Percentiles rank a stretch among this genome's conserved stretches.
These are phyloP conservation scores for Decapterus maruadsi DNA, from an alignment of 2,797 vertebrate species.

Conservation along the genomic window DNA sequence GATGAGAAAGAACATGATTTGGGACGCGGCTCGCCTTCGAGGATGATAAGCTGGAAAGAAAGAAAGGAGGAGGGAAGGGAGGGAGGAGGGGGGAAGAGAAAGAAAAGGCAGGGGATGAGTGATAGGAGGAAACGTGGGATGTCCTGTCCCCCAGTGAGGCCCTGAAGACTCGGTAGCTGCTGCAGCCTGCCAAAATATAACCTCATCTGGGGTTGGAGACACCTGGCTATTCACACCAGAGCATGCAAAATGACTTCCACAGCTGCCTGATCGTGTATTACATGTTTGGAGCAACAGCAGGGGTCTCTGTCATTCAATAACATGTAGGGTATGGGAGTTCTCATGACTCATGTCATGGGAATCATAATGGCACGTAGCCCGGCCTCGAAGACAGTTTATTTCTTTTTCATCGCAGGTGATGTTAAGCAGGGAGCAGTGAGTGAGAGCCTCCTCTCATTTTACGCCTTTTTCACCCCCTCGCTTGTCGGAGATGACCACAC, in stretches of 20 bases:
- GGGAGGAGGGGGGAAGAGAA: background rate
- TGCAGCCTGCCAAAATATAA: constrained; percentile 80
- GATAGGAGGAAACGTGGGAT: constrained; percentile 77
- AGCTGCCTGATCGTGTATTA: constrained; percentile 78
- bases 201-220: constrained; percentile 77
- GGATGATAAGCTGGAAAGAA: constrained; percentile 57
- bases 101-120: constrained; percentile 62
- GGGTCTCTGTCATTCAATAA: constrained; percentile 82
- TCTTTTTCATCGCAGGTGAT: constrained; percentile 74
- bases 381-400: constrained; percentile 66
- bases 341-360: constrained; percentile 74
- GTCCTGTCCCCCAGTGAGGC: constrained; percentile 71
- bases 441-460: constrained; percentile 48
- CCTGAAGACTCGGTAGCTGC: constrained; percentile 79
- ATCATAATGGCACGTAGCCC: constrained; percentile 60
- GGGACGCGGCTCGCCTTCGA: constrained; percentile 36
- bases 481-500: constrained; percentile 29
- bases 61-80: constrained; percentile 14
- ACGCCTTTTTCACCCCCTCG: constrained; percentile 24
- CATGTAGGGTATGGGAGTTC: constrained; percentile 64
- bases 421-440: constrained; percentile 62
- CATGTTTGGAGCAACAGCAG: constrained; percentile 78
- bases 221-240: constrained; percentile 81
- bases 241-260: constrained; percentile 74
- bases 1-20: constrained; percentile 26